Evolutionary conservation across 2,888 invertebrate species (phyloP).

Genomic region (Oscheius sp.): DNA sequence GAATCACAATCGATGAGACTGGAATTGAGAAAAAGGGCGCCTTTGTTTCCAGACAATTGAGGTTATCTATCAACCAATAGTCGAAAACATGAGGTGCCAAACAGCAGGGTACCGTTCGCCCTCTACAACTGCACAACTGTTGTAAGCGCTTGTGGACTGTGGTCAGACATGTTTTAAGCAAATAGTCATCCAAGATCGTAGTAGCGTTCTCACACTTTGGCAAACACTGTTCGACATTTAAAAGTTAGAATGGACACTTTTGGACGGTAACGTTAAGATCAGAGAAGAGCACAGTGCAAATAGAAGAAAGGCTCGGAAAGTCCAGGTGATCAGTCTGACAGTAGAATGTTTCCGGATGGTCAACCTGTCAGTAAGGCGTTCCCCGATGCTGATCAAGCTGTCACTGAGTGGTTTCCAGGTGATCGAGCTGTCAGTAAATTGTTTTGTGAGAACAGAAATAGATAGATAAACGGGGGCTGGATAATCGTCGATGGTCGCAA

Average conservation of each 20-base stretch:
- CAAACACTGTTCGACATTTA: constrained; percentile 30
- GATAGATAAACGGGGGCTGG: background rate
- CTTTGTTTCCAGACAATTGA: background rate
- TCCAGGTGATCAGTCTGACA: constrained; percentile 6
- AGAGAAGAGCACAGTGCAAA: constrained; percentile 17
- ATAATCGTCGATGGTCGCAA: too few species aligned
- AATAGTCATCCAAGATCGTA: constrained; percentile 24
- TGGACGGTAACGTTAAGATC: background rate
- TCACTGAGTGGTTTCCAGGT: too few species aligned
- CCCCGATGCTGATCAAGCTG: too few species aligned
- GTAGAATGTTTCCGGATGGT: background rate
- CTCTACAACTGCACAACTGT: background rate
- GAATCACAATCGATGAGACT: background rate
- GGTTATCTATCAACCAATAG: constrained; percentile 22
- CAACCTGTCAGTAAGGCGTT: constrained; percentile 10
- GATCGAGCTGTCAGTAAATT: too few species aligned
- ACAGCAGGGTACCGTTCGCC: background rate
- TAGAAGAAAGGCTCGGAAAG: constrained; percentile 1
- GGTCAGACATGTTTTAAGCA: constrained; percentile 19
- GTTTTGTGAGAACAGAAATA: background rate
- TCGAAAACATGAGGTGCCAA: constrained; percentile 15
- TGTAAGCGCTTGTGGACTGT: constrained; percentile 12
- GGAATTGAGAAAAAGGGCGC: background rate
- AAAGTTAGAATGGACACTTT: constrained; percentile 20
- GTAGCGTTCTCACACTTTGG: constrained; percentile 22